Evolutionary conservation across 1,140 invertebrate species (phyloP), one percentile per base, ranked within the genome.

Genomic region (Hylaeus volcanicus): DNA sequence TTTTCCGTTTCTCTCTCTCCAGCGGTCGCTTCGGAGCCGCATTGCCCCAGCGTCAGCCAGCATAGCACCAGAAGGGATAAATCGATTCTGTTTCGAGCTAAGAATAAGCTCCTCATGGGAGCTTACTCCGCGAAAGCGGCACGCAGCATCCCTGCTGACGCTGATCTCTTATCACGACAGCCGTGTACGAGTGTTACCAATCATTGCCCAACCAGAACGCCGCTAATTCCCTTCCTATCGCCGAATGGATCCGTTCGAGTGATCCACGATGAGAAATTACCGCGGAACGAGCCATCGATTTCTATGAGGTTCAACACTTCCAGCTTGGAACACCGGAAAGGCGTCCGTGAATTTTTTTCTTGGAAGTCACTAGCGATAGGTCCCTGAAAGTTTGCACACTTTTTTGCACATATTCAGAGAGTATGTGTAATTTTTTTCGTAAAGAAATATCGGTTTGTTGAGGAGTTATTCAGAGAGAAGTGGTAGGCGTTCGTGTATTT

Each of bases 11-110:
- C 37, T 41, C 51, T 26, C 14, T 39, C 48, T 58, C 41, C 43
- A 14, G 37, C 43, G 15, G 12, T 55, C 65, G 63, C 75, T 85
- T 65, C 63, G 51, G 81, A 65, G 64, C 66, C 66, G 76, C 45
- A 53, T 53, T 37, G 61, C 58, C 63, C 65, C 48, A 77, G 82
- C 58, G 45, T 64, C 71, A 79, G 66, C 79, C 65, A 61, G 77
- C 84, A 82, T 86, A 88, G 69, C 73, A 84, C 79, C 87, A 80
- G 84, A 81, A 84, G 84, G 79, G 84, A 88, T 84, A 85, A 88
- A 88, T 88, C 86, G 87, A 88, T 88, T 88, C 79, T 83, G 76
- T 84, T 88, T 86, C 63, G 41, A 70, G 84, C 87, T 88, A 88
- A 88, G 88, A 88, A 88, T 88, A 88, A 80, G 84, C 76, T 82